Conservation (phyloP, 37 sponge, comb jelly and placozoan genomes). For the Axinella damicornis region DNA sequence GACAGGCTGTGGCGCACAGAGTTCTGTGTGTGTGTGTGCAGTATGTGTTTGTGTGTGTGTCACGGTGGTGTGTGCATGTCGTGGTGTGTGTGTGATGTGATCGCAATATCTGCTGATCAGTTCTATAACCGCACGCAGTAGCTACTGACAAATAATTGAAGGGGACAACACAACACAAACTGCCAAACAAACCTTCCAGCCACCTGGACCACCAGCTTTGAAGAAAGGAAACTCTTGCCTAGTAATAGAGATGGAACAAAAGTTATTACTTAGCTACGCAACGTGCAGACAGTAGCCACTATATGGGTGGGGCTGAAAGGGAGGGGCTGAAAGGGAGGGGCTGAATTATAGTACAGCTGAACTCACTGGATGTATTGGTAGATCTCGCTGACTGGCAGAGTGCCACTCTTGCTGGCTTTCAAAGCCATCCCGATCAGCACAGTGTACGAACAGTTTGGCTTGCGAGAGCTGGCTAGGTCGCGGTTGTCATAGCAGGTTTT, state of each 20-base stretch:
- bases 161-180: no score
- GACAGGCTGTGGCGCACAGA: slow-evolving; percentile 30
- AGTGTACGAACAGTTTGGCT: slow-evolving; percentile 29
- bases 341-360: neutral
- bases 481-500: no score
- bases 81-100: no score
- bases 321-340: no score
- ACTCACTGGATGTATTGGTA: slow-evolving; percentile 43
- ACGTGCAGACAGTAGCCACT: no score
- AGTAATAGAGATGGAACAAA: neutral
- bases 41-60: no score
- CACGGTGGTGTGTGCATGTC: no score
- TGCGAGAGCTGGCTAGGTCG: neutral
- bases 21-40: slow-evolving; percentile 33
- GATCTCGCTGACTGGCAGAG: slow-evolving; percentile 28
- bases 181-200: slow-evolving; percentile 10
- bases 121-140: no score
- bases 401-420: slow-evolving; percentile 11
- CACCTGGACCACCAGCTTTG: neutral
- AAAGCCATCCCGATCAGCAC: slow-evolving; percentile 36
- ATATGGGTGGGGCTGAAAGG: no score
- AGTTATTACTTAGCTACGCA: no score
- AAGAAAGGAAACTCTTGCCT: slow-evolving; percentile 20
- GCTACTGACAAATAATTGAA: no score
- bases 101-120: no score